Conservation (phyloP, 1,140 invertebrate genomes). For the Microvelia longipes region DNA sequence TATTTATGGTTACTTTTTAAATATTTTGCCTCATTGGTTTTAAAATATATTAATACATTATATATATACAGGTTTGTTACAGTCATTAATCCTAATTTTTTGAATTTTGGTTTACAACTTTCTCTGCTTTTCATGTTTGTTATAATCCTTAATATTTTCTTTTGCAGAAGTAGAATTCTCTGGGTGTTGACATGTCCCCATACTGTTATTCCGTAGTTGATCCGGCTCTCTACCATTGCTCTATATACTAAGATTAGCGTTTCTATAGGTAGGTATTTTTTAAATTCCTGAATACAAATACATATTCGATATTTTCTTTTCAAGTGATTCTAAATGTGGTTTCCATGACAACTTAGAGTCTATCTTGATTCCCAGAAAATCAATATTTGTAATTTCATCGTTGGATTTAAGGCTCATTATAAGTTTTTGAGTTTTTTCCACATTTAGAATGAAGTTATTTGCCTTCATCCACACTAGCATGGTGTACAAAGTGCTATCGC, state of each 20-base stretch:
- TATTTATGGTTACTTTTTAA: not conserved
- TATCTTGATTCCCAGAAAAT: not conserved
- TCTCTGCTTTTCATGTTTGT: not conserved
- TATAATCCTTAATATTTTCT: not conserved
- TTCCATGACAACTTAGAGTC: not conserved
- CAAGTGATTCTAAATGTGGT: not conserved
- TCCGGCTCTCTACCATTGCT: not conserved
- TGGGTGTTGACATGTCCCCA: not conserved
- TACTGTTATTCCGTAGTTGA: not conserved
- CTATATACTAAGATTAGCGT: not conserved
- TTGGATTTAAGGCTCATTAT: not conserved
- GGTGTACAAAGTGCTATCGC: not conserved
- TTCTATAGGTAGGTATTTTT: not conserved
- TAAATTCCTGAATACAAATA: not conserved
- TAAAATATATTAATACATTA: not conserved
- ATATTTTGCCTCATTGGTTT: not conserved
- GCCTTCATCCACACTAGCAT: not conserved
- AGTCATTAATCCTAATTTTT: not conserved
- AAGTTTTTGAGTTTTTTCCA: not conserved
- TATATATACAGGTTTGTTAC: not conserved
- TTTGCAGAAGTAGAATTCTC: not conserved
- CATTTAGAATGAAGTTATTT: not conserved
- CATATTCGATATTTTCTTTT: not conserved
- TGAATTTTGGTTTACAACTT: not conserved
- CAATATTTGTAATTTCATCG: not conserved